Evolutionary conservation across 1,140 invertebrate species (phyloP).

Genomic region (Heliconius nattereri): DNA sequence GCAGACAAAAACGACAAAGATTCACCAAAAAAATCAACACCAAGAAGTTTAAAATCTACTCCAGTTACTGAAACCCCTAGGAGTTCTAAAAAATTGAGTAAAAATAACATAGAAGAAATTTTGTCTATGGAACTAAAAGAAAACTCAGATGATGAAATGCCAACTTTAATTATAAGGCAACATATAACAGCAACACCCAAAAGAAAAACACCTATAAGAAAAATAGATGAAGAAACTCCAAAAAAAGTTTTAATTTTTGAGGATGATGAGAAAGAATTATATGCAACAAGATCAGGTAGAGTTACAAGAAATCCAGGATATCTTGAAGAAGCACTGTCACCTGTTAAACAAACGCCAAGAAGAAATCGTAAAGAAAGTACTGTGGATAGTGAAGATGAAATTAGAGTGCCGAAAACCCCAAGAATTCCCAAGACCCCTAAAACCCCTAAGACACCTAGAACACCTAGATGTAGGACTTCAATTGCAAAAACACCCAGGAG

Average conservation of each 20-base stretch:
- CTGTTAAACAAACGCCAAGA: conserved; percentile 62
- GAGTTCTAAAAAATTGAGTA: conserved; percentile 53
- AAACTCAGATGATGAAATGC: conserved; percentile 71
- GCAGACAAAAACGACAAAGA: conserved; percentile 68
- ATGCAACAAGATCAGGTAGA: conserved; percentile 55
- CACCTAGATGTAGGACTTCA: conserved; percentile 48
- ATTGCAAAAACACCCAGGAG: conserved; percentile 49
- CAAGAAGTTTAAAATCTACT: conserved; percentile 45
- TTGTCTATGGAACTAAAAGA: conserved; percentile 70
- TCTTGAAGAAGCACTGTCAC: conserved; percentile 57
- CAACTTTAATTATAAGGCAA: conserved; percentile 70
- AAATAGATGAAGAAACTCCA: conserved; percentile 57
- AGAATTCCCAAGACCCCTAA: conserved; percentile 45
- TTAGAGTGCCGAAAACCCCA: conserved; percentile 49
- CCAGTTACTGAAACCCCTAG: conserved; percentile 50
- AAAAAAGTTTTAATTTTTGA: conserved; percentile 68
- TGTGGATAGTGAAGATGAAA: conserved; percentile 69
- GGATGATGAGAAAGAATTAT: conserved; percentile 53
- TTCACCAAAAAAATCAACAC: conserved; percentile 54
- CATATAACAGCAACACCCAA: conserved; percentile 62
- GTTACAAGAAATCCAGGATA: conserved; percentile 54
- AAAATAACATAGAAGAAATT: conserved; percentile 59
- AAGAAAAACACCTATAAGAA: conserved; percentile 55
- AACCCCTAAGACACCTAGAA: conserved; percentile 51
- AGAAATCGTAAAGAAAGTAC: conserved; percentile 47